A percentile compares a stretch with the other conserved stretches of the same genome.
These are phyloP conservation scores for Calliphora vomitoria DNA, from an alignment of 2,888 invertebrate genomes.

Conservation along the genomic window DNA sequence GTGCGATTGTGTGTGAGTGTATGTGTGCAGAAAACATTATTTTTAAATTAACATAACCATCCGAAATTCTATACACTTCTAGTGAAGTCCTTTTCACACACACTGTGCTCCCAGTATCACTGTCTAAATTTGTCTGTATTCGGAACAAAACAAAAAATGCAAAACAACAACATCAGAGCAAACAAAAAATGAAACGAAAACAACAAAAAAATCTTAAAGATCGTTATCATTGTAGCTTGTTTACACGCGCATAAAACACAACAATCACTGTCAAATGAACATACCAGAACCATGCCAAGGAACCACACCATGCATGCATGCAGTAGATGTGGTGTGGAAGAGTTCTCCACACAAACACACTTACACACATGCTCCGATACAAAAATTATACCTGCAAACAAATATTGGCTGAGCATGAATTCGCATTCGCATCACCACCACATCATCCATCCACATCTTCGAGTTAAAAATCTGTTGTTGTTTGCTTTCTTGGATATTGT, in stretches of 20 bases:
- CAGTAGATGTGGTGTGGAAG: neutral
- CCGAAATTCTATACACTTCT: slow-evolving; percentile 65
- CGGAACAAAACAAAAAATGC: slow-evolving; percentile 14
- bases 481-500: slow-evolving; percentile 16
- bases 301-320: slow-evolving; percentile 33
- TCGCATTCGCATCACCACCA: slow-evolving; percentile 53
- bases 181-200: neutral
- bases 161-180: slow-evolving; percentile 43
- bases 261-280: slow-evolving; percentile 74
- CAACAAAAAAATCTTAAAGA: slow-evolving; percentile 54
- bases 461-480: slow-evolving; percentile 36
- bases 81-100: slow-evolving; percentile 61
- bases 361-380: slow-evolving; percentile 26
- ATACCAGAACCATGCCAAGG: slow-evolving; percentile 66
- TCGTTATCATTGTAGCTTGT: slow-evolving; percentile 79
- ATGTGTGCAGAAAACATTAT: slow-evolving; percentile 59
- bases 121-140: slow-evolving; percentile 36
- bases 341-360: slow-evolving; percentile 14
- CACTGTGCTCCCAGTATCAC: slow-evolving; percentile 42
- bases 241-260: slow-evolving; percentile 78
- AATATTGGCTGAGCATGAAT: slow-evolving; percentile 72
- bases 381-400: slow-evolving; percentile 69
- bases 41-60: slow-evolving; percentile 69
- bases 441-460: slow-evolving; percentile 2
- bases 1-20: slow-evolving; percentile 46